Base-by-base conservation (phyloP, 2,113 vertebrate species). In the Muntiacus reevesi region DNA sequence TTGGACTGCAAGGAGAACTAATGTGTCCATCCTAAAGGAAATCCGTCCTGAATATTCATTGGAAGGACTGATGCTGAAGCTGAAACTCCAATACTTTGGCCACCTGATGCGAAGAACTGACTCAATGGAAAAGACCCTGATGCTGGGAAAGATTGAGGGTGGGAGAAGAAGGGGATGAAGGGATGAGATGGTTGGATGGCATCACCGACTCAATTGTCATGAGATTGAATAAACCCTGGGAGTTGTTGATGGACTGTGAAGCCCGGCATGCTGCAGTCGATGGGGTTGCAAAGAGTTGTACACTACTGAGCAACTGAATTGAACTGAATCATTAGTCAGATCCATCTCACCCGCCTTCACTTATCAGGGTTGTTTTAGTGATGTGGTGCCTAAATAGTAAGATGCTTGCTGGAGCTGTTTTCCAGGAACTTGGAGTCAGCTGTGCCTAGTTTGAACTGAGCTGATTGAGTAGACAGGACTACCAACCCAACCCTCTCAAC, bases 121-220 rank as follows among this genome's bases (percentile, higher is more conserved):
- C 17, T 19, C 64, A 67, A 4, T 67, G 64, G 33, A 67, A 67
- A 67, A 67, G 17, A 36, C 17, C 8, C 33, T 21, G 64, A 36
- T 36, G 33, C 17, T 36, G 0, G 33, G 17, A 36, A 67, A 36
- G 33, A 67, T 10, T 36, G 33, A 67, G 64, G 33, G 17, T 71
- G 4, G n/a, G 17, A 36, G n/a, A 36, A 67, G 64, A 67, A 71
- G 64, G n/a, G 17, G 33, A 67, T 0, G 4, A 67, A 0, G 0
- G 17, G n/a, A 36, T 71, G n/a, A 71, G n/a, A 71, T 71, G 9
- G 64, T 71, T 71, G 64, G 9, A 71, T 71, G n/a, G 17, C n/a
- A 36, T 21, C 64, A 71, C 64, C 2, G 17, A 36, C n/a, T n/a
- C 33, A 71, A 21, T 71, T 9, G 64, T 36, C n/a, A 71, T 71